Percentiles rank a stretch among this genome's conserved stretches.
Conservation (phyloP, 2,113 vertebrate species). For the Anhinga rufa region DNA sequence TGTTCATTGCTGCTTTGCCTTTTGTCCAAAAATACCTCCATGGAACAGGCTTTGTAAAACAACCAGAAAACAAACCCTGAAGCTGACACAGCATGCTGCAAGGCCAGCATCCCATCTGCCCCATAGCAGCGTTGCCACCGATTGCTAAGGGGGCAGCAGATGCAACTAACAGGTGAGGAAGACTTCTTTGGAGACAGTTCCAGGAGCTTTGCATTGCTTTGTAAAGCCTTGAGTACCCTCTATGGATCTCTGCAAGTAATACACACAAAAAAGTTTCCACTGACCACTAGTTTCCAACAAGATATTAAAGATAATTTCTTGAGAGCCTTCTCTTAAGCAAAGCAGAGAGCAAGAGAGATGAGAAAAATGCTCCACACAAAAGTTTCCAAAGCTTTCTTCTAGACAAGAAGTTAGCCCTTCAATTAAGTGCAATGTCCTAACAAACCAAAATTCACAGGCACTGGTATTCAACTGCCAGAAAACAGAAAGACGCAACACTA, state of each 20-base stretch:
- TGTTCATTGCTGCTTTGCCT: not conserved
- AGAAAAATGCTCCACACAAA: not conserved
- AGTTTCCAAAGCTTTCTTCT: not conserved
- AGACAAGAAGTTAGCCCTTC: not conserved
- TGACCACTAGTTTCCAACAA: not conserved
- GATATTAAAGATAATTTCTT: not conserved
- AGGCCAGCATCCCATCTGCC: not conserved
- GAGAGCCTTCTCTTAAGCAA: not conserved
- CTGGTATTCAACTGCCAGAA: not conserved
- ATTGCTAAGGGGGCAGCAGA: not conserved
- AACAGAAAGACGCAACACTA: not conserved
- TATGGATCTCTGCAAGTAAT: constrained; percentile 46
- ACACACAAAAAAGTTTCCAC: not conserved
- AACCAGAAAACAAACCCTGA: not conserved
- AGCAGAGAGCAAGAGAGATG: not conserved
- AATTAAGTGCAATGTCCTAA: not conserved
- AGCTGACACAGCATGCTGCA: not conserved
- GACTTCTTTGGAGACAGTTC: not conserved
- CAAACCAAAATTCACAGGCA: not conserved
- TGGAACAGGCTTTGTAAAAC: not conserved
- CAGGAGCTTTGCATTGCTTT: not conserved
- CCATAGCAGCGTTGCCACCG: not conserved
- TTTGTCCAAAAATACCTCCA: not conserved
- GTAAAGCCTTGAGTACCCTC: constrained; percentile 56
- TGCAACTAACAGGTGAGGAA: not conserved